Percentiles rank a stretch among this genome's conserved stretches.
These are phyloP conservation scores for Eilema caniola DNA, from an alignment of 2,888 invertebrate genomes.

Conservation along the genomic window DNA sequence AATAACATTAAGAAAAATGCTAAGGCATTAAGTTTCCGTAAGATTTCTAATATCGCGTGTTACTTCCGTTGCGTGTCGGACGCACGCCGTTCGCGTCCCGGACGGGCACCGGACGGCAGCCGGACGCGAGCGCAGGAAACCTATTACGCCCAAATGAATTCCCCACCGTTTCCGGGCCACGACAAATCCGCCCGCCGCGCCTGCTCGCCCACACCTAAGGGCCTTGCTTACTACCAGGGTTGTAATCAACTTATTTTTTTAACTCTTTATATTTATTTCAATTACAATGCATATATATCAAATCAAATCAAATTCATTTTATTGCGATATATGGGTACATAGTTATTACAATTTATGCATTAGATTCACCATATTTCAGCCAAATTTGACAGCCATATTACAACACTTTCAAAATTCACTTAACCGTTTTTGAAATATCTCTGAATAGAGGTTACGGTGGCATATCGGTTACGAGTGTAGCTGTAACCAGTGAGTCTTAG, in stretches of 20 bases:
- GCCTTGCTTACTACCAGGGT: constrained; percentile 68
- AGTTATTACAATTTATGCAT: too few relatives aligned
- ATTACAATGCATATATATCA: too few relatives aligned
- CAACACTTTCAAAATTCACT: background rate
- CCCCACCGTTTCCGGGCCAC: constrained; percentile 82
- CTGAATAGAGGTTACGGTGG: background rate
- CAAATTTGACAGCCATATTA: too few relatives aligned
- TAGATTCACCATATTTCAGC: too few relatives aligned
- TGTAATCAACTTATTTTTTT: constrained; percentile 42
- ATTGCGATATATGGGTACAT: too few relatives aligned
- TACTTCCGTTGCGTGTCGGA: constrained; percentile 78
- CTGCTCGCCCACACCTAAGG: constrained; percentile 76
- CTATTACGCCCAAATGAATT: constrained; percentile 87
- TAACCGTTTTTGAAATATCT: background rate
- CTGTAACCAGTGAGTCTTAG: background rate
- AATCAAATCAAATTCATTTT: too few relatives aligned
- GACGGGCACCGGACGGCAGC: constrained; percentile 74
- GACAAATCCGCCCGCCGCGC: constrained; percentile 79
- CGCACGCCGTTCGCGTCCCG: constrained; percentile 67
- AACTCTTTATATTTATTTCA: background rate
- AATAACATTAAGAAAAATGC: constrained; percentile 4
- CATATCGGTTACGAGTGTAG: background rate
- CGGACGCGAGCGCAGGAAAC: constrained; percentile 83
- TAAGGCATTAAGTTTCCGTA: constrained; percentile 18
- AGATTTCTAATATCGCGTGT: constrained; percentile 54